phyloP scores from a whole-genome alignment of 2,113 vertebrate species.

The Anser cygnoides region DNA sequence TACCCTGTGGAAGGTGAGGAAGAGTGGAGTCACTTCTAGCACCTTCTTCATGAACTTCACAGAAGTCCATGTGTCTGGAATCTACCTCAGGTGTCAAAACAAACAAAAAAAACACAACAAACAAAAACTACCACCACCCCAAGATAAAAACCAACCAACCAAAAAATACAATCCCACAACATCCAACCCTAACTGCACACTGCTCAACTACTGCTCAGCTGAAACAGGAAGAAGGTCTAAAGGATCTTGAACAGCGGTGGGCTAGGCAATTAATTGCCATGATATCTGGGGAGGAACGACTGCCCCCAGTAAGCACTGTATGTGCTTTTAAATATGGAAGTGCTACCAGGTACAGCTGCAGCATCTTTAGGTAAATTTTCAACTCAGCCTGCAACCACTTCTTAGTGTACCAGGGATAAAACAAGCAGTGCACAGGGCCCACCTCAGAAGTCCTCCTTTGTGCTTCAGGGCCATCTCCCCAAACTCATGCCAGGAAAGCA shows the following conservation, averaged over 20 bases:
- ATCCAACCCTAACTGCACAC: neutral
- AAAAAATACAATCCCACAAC: too few relatives aligned
- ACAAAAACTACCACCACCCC: too few relatives aligned
- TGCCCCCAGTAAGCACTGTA: neutral
- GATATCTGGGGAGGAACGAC: neutral
- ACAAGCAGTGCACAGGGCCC: neutral
- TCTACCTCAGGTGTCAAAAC: neutral
- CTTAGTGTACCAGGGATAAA: neutral
- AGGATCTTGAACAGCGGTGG: neutral
- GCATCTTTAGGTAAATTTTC: neutral
- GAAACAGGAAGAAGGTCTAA: neutral
- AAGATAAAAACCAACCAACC: too few relatives aligned
- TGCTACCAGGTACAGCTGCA: neutral
- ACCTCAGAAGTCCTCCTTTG: rapidly evolving
- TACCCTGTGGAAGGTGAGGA: neutral
- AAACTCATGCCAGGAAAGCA: neutral
- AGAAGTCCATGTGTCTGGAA: neutral
- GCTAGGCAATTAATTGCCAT: neutral
- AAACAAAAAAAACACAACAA: too few relatives aligned
- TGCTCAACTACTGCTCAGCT: neutral
- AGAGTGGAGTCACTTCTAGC: neutral
- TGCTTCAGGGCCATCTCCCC: neutral
- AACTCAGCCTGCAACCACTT: neutral
- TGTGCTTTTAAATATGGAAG: neutral
- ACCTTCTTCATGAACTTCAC: neutral